phyloP scores from a whole-genome alignment of 2,888 invertebrate genomes.

The Rotaria sp. region DNA sequence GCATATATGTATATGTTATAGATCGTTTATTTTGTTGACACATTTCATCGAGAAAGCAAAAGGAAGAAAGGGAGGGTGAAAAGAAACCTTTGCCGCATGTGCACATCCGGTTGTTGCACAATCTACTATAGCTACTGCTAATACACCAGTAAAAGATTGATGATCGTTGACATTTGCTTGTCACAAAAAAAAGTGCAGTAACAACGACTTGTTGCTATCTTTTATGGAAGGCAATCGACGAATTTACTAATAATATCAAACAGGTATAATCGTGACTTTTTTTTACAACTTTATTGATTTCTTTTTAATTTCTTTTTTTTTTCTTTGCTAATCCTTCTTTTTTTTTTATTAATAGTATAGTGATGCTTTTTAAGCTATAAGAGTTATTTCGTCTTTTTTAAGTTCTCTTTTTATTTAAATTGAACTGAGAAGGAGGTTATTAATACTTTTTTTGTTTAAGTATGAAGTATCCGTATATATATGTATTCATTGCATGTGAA shows the following conservation, averaged over 20 bases:
- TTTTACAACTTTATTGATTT: neutral
- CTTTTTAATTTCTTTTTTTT: too few relatives aligned
- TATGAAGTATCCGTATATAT: neutral
- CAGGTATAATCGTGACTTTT: neutral
- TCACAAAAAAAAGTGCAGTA: neutral
- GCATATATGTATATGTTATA: neutral
- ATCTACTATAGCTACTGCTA: neutral
- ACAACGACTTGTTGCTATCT: neutral
- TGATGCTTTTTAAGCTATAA: neutral
- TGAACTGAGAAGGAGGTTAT: neutral
- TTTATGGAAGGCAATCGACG: too few relatives aligned
- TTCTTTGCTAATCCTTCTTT: neutral
- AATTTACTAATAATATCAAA: neutral
- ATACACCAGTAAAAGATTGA: neutral
- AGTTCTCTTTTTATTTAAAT: neutral
- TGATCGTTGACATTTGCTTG: constrained; percentile 19
- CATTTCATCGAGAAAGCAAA: neutral
- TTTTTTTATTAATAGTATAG: neutral
- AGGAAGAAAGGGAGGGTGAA: neutral
- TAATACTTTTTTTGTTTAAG: neutral
- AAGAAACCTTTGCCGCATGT: neutral
- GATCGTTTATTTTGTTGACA: constrained; percentile 2
- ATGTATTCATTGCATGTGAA: neutral
- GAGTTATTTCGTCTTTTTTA: neutral
- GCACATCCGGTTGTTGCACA: constrained; percentile 7